Evolutionary conservation across 2,113 vertebrate species (phyloP).

Genomic region (Brachyhypopomus gauderio): DNA sequence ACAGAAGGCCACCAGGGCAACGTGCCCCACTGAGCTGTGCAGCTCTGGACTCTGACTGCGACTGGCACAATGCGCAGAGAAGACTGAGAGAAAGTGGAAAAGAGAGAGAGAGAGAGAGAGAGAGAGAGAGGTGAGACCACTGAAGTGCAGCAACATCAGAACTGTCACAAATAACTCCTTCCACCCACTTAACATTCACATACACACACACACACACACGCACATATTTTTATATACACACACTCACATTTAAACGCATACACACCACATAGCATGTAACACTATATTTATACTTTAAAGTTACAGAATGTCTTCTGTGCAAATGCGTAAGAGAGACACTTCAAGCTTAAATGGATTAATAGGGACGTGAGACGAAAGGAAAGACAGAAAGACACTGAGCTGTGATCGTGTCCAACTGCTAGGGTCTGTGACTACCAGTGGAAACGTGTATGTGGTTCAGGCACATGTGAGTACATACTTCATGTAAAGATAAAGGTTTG

Average conservation of each 20-base stretch:
- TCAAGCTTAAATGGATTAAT: constrained; percentile 10
- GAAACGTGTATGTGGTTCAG: constrained; percentile 29
- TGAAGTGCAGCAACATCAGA: constrained; percentile 28
- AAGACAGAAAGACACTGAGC: not conserved
- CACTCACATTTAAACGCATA: not conserved
- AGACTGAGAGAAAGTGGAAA: not conserved
- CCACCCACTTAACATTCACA: constrained; percentile 8
- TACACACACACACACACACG: constrained; percentile 25
- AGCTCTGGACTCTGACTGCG: not conserved
- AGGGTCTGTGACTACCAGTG: constrained; percentile 28
- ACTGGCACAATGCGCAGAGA: constrained; percentile 10
- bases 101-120: not conserved
- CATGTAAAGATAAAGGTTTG: not conserved
- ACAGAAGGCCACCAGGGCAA: not conserved
- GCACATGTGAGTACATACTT: constrained; percentile 16
- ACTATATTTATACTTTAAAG: not conserved
- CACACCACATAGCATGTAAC: not conserved
- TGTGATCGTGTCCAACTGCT: not conserved
- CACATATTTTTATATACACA: constrained; percentile 14
- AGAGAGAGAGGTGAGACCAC: not conserved
- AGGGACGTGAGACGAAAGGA: not conserved
- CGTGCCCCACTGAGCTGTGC: not conserved
- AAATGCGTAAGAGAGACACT: constrained; percentile 20
- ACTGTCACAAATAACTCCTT: constrained; percentile 44
- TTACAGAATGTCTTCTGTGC: not conserved